These are phyloP conservation scores for Protaetia brevitarsis DNA, from an alignment of 1,140 invertebrate species.

Conservation along the genomic window DNA sequence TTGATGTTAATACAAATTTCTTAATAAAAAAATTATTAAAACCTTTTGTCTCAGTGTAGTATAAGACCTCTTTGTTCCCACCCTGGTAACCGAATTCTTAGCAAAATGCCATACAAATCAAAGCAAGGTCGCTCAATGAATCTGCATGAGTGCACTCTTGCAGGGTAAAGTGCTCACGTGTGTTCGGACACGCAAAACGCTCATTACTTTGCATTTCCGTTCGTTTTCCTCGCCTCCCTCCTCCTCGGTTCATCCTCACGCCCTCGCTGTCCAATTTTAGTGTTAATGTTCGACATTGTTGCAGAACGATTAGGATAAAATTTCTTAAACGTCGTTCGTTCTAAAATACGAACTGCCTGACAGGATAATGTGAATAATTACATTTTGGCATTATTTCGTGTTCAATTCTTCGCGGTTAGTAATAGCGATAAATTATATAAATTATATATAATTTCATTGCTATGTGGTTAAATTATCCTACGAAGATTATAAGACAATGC, in stretches of 20 bases:
- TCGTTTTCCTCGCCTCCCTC: constrained; percentile 33
- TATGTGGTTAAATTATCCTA: too few relatives aligned
- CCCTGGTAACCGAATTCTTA: too few relatives aligned
- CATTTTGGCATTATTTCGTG: not conserved
- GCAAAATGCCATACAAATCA: not conserved
- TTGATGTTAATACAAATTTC: too few relatives aligned
- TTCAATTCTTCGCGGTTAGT: too few relatives aligned
- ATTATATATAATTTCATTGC: too few relatives aligned
- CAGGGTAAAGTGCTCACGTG: constrained; percentile 30
- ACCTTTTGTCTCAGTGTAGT: too few relatives aligned
- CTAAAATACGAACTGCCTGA: not conserved
- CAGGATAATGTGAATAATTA: not conserved
- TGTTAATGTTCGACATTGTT: constrained; percentile 17
- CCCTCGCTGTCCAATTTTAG: constrained; percentile 6
- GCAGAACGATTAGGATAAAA: not conserved
- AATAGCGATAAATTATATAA: too few relatives aligned
- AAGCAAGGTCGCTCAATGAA: not conserved
- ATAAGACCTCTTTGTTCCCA: too few relatives aligned
- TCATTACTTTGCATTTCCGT: constrained; percentile 35
- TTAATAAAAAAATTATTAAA: too few relatives aligned
- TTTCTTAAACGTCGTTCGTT: constrained; percentile 8
- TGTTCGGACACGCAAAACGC: constrained; percentile 33
- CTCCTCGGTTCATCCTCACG: constrained; percentile 11
- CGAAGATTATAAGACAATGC: too few relatives aligned
- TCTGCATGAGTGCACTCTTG: constrained; percentile 11